phyloP scores from a whole-genome alignment of 2,113 vertebrate species.

The Trogon melanurus region DNA sequence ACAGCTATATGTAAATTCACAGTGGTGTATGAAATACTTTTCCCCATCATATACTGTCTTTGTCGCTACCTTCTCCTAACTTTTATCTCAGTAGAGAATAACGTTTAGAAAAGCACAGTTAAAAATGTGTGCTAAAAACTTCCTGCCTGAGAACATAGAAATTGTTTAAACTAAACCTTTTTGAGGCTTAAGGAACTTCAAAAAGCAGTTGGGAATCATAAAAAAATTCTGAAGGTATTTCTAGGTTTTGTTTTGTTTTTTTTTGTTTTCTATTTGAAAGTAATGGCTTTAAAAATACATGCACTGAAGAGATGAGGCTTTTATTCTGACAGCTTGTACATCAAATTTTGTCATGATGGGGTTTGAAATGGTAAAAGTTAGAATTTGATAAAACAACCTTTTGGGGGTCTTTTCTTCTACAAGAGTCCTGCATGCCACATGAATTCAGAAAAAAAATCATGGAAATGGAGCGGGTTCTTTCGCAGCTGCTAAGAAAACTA shows the following conservation, averaged over 20 bases:
- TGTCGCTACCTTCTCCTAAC: not conserved
- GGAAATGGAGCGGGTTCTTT: not conserved
- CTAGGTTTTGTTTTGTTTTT: not conserved
- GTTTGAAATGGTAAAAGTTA: constrained; percentile 33
- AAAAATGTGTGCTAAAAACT: not conserved
- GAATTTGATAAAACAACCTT: constrained; percentile 35
- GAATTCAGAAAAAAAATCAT: not conserved
- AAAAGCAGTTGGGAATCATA: constrained; percentile 11
- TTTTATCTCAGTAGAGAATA: constrained; percentile 8
- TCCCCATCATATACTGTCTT: not conserved
- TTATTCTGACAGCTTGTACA: constrained; percentile 41
- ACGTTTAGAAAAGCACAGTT: constrained; percentile 25
- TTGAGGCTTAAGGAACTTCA: constrained; percentile 1
- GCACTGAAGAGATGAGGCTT: not conserved
- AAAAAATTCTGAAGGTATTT: not conserved
- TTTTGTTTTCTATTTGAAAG: not conserved
- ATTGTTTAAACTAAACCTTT: constrained; percentile 12
- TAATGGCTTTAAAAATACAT: constrained; percentile 18
- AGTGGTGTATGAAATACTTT: constrained; percentile 1
- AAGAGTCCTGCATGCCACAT: not conserved
- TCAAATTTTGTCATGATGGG: constrained; percentile 18
- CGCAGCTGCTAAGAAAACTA: not conserved
- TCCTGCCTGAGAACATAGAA: not conserved
- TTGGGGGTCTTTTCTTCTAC: not conserved
- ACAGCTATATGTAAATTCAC: constrained; percentile 41